Percentiles rank a stretch among this genome's conserved stretches.
Evolutionary conservation across 1,140 invertebrate genomes (phyloP).

Genomic region (Lamellibrachia luymesi): DNA sequence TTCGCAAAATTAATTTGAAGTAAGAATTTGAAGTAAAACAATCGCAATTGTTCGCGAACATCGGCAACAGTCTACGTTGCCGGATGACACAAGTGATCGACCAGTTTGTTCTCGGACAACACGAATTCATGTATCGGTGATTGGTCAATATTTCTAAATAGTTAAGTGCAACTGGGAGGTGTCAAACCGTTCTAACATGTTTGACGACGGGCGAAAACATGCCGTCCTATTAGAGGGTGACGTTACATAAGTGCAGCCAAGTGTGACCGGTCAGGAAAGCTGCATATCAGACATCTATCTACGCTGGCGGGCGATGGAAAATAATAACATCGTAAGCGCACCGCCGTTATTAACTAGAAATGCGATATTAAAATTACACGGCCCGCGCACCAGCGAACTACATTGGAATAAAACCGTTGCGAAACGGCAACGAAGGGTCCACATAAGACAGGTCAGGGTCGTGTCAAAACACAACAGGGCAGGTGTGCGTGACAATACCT

Average conservation of each 20-base stretch:
- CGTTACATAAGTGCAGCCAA: not conserved
- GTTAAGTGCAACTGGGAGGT: not conserved
- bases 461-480: not conserved
- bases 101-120: not conserved
- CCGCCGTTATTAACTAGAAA: not conserved
- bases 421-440: not conserved
- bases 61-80: not conserved
- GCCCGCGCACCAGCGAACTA: not conserved
- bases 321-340: not conserved
- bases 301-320: not conserved
- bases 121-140: not conserved
- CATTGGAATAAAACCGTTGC: not conserved
- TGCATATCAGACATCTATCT: not conserved
- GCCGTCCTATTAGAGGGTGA: not conserved
- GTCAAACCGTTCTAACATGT: not conserved
- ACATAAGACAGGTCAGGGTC: not conserved
- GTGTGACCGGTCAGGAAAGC: not conserved
- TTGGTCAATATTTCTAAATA: not conserved
- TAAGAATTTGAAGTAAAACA: not conserved
- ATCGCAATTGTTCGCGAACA: not conserved
- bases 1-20: too few species aligned
- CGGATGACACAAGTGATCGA: not conserved
- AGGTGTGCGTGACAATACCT: not conserved
- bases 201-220: not conserved
- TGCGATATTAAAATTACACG: constrained; percentile 1